phyloP scores from a whole-genome alignment of 2,797 vertebrate species.

The Gila robusta region DNA sequence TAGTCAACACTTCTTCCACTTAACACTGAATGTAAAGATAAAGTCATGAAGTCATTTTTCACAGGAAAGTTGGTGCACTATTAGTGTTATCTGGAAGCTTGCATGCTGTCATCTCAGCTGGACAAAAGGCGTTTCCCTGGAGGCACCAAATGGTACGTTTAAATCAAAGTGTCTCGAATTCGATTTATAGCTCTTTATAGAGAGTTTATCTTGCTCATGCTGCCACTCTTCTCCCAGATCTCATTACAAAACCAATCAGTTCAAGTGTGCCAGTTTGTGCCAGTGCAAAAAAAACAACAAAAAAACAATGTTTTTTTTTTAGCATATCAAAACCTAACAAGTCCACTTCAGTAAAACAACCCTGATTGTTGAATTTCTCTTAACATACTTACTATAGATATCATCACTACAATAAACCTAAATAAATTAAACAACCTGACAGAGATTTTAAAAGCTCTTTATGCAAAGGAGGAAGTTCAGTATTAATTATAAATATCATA shows the following conservation, averaged over 20 bases:
- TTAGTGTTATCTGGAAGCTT: background rate
- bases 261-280: background rate
- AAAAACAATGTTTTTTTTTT: background rate
- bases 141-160: background rate
- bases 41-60: constrained; percentile 13
- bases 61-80: background rate
- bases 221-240: constrained; percentile 25
- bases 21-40: constrained; percentile 38
- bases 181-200: constrained; percentile 22
- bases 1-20: constrained; percentile 35
- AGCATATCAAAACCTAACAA: background rate
- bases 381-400: background rate
- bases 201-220: background rate
- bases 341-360: background rate
- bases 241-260: constrained; percentile 7
- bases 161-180: background rate
- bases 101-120: background rate
- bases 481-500: background rate
- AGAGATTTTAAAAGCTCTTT: background rate
- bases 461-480: background rate
- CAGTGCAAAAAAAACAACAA: background rate
- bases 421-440: background rate
- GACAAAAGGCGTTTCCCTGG: constrained; percentile 17
- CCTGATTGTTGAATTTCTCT: background rate
- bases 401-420: background rate